Base-by-base conservation (phyloP, 2,888 invertebrate species). In the Drosophila phalerata region DNA sequence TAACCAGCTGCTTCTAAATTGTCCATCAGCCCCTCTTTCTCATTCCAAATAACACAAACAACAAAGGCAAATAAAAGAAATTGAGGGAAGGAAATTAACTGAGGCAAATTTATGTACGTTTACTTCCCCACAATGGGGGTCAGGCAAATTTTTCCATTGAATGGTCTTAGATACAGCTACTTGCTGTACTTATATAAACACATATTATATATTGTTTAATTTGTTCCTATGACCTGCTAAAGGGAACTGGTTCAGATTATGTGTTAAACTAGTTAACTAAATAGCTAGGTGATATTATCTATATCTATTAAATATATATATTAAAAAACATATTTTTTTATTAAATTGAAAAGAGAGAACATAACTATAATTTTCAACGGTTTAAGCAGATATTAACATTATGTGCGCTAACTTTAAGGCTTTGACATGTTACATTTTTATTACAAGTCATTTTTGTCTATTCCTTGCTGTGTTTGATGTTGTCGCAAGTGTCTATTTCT, bases 401-500 rank as follows among this genome's bases (percentile, higher is more conserved):
- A 22, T 22, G 6, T 43, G 43, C 22, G 28, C 28, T 28, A 28
- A 1, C 5, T n/a, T 34, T n/a, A 34, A 34, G 28, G 28, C 28
- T n/a, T 22, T 22, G 1, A 5, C 8, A 10, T 28, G 10, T 17
- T n/a, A n/a, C 13, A 34, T 34, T 34, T 32, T 25, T 13, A 17
- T 34, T 38, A 5, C 42, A 13, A 11, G 42, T 19, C 2, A 25
- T 15, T n/a, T 1, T 9, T 42, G 13, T 11, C 47, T 28, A 19
- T 15, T 37, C 15, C 22, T 45, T 32, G 19, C 3, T 5, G 3
- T 13, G n/a, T 47, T 62, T 63, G 32, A 38, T 56, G 38, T 63
- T 38, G 47, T 13, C 42, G 57, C 32, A 56, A 52, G 51, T 38
- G 52, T 72, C 60, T 79, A 69, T 69, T 80, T 58, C 55, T 65